A percentile compares a stretch with the other conserved stretches of the same genome.
These are phyloP conservation scores for Cantharis rustica DNA, from an alignment of 2,888 invertebrate species.

Conservation along the genomic window DNA sequence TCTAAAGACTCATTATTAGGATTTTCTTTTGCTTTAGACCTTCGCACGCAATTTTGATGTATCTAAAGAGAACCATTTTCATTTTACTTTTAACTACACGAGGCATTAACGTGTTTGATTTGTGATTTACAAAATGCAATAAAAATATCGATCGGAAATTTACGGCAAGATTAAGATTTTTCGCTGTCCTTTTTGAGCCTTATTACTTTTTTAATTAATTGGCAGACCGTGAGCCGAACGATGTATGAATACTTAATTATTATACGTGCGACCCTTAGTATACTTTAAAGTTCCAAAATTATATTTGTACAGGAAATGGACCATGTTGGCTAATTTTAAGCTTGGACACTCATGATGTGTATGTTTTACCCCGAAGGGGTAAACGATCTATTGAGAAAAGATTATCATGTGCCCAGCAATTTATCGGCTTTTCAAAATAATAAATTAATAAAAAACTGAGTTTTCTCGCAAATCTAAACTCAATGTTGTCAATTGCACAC, in stretches of 20 bases:
- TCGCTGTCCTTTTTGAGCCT: neutral
- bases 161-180: neutral
- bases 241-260: neutral
- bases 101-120: neutral
- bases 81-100: conserved; percentile 16
- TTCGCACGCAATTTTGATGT: conserved; percentile 16
- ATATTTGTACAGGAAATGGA: neutral
- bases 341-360: neutral
- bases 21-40: conserved; percentile 19
- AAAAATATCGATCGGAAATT: neutral
- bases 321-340: neutral
- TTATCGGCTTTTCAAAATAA: neutral
- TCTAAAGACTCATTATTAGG: conserved; percentile 27
- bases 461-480: too few species aligned
- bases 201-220: neutral
- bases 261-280: neutral
- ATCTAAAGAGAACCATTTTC: conserved; percentile 18
- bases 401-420: neutral
- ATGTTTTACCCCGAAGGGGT: neutral
- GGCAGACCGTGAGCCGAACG: neutral
- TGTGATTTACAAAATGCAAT: neutral
- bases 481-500: too few species aligned
- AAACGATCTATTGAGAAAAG: neutral
- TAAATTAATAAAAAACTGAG: too few species aligned
- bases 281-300: neutral